Base-by-base conservation (phyloP, 1,140 invertebrate species). In the Andrena cerasifolii region DNA sequence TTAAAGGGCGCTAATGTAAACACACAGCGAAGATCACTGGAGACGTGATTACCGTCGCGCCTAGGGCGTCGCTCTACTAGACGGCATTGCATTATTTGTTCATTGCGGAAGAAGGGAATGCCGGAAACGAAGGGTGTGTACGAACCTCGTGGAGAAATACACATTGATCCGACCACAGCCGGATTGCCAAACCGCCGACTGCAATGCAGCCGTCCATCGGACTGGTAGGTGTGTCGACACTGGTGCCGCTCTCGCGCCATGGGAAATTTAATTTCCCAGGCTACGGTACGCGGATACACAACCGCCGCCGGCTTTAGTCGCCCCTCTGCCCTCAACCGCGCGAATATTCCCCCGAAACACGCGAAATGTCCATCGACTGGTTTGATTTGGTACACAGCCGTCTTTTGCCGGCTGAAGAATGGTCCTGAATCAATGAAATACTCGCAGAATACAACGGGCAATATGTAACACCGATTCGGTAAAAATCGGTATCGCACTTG, bases 121-220 rank as follows among this genome's bases (percentile, higher is more conserved):
- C 59, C 12, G 76, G 78, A 67, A 65, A 31, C 56, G 56, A 72
- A 74, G 68, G 51, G 53, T 54, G 62, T 58, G 43, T 56, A 56
- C 36, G 53, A 6, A 53, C 49, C 65, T 75, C 73, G 80, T 75
- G 82, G 72, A 71, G 65, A 81, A 78, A 83, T 74, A 65, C 72
- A 77, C 86, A 88, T 90, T 82, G 86, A 89, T 86, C 84, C 79
- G 58, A 90, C 87, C 88, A 75, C 89, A 89, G 83, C 82, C 86
- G 87, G 87, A 90, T 89, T 89, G 88, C 89, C 87, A 89, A 89
- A 90, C 89, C 88, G 36, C 89, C 68, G 83, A 86, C 85, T 90
- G 88, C 89, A 90, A 79, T 89, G 88, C 88, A 89, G 88, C 85
- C 79, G 66, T 86, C 62, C 75, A 75, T 86, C 56, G 66, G 21